Percentiles rank a stretch among this genome's conserved stretches.
Evolutionary conservation across 2,113 vertebrate genomes (phyloP).

Genomic region (Sander vitreus): DNA sequence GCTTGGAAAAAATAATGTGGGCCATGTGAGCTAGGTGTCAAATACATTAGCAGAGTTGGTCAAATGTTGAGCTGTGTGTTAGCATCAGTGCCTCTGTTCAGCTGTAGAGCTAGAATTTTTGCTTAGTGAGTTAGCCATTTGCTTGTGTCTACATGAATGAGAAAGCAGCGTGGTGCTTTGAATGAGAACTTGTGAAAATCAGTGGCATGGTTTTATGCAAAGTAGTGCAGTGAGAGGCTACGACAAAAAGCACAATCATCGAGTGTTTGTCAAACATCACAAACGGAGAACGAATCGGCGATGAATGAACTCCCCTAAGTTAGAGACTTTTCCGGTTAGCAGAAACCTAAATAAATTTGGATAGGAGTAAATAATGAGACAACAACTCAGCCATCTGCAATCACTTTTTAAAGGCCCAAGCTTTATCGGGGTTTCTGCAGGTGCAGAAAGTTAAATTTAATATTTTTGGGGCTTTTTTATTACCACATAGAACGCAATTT

Average conservation of each 20-base stretch:
- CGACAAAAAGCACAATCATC: not conserved
- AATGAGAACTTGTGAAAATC: constrained; percentile 11
- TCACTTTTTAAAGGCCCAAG: not conserved
- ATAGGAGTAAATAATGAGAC: not conserved
- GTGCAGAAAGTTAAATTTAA: not conserved
- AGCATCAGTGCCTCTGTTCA: constrained; percentile 48
- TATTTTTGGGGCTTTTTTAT: not conserved
- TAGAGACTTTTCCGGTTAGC: not conserved
- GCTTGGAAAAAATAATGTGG: not conserved
- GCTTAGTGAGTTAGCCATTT: constrained; percentile 47
- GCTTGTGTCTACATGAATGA: constrained; percentile 11
- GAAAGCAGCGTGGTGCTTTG: constrained; percentile 17
- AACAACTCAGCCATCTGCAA: not conserved
- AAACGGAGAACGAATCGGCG: not conserved
- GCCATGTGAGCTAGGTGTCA: constrained; percentile 44
- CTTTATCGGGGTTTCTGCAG: not conserved
- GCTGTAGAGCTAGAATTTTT: constrained; percentile 5
- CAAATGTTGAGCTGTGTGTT: constrained; percentile 61
- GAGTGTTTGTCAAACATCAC: not conserved
- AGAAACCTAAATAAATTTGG: constrained; percentile 12
- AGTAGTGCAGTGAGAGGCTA: constrained; percentile 23
- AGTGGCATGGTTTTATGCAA: constrained; percentile 33
- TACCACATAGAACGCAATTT: not conserved
- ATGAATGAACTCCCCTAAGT: constrained; percentile 2
- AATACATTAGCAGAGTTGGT: constrained; percentile 38